Evolutionary conservation across 2,797 vertebrate species (phyloP), one percentile per base, ranked within the genome.

Genomic region (Chaetodon trifasciatus): DNA sequence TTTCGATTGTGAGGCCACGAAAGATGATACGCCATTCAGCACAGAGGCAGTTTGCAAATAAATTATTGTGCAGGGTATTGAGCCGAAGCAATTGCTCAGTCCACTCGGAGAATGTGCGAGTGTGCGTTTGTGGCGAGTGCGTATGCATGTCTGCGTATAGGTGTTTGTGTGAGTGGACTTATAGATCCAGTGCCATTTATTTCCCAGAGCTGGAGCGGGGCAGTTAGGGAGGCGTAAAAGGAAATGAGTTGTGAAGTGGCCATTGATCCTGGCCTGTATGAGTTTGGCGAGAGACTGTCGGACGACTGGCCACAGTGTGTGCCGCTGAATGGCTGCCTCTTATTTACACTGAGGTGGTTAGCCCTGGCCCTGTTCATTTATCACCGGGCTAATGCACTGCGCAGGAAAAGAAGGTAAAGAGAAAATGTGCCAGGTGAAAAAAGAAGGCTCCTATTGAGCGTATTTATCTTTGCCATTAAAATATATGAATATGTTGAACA

Each of bases 221-320:
- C 87, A 92, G 94, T 94, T 95, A 96, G 94, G 91, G 91, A 95
- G 94, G 94, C 94, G 94, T 96, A 95, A 96, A 96, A 96, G 94
- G 94, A 96, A 96, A 96, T 95, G 92, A 96, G 94, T 95, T 95
- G 94, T 94, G 95, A 96, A 95, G 94, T 93, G 95, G 93, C 90
- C 95, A 95, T 95, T 96, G 95, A 96, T 96, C 94, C 92, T 66
- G 87, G 91, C 88, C 92, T 82, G 87, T 60, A 80, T 21, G 53
- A 74, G 81, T 81, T 80, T 80, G 88, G 89, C 86, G 82, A 15
- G 66, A 91, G 90, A 83, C 91, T 65, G 79, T 73, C 47, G 83
- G 84, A 85, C 86, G 84, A 82, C 83, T 70, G 88, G 89, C 91
- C 84, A 72, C 91, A 88, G 86, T 71, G 5, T 79, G 88, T 62